A percentile compares a stretch with the other conserved stretches of the same genome.
Evolutionary conservation across 2,888 invertebrate species (phyloP).

Genomic region (Sesamia inferens): DNA sequence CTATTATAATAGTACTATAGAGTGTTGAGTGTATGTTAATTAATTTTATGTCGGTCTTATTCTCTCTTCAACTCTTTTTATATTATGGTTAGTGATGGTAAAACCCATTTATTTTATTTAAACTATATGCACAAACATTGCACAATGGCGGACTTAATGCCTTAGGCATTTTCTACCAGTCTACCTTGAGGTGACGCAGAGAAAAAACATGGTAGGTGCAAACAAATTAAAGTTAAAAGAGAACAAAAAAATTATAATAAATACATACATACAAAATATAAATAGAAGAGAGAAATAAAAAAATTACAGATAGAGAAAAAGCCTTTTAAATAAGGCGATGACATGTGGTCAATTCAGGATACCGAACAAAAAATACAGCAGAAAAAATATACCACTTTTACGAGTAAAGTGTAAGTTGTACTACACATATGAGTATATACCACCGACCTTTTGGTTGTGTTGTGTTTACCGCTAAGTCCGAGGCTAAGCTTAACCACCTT

Average conservation of each 20-base stretch:
- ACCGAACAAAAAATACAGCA: slow-evolving; percentile 43
- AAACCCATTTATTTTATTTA: too few relatives aligned
- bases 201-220: too few relatives aligned
- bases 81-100: slow-evolving; percentile 19
- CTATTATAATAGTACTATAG: slow-evolving; percentile 51
- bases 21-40: slow-evolving; percentile 16
- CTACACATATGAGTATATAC: slow-evolving; percentile 47
- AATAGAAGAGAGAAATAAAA: too few relatives aligned
- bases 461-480: slow-evolving; percentile 74
- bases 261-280: too few relatives aligned
- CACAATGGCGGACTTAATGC: too few relatives aligned
- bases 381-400: slow-evolving; percentile 62
- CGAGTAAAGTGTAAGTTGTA: slow-evolving; percentile 65
- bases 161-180: too few relatives aligned
- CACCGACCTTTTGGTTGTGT: slow-evolving; percentile 69
- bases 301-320: too few relatives aligned
- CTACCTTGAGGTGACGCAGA: too few relatives aligned
- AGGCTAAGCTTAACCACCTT: slow-evolving; percentile 75
- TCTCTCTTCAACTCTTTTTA: slow-evolving; percentile 25
- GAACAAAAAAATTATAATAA: too few relatives aligned
- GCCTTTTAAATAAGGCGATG: slow-evolving; percentile 7
- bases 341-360: background rate
- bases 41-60: slow-evolving; percentile 38
- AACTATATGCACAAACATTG: too few relatives aligned
- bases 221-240: too few relatives aligned